phyloP scores from a whole-genome alignment of 1,140 invertebrate species.

The Drosophila mauritiana region DNA sequence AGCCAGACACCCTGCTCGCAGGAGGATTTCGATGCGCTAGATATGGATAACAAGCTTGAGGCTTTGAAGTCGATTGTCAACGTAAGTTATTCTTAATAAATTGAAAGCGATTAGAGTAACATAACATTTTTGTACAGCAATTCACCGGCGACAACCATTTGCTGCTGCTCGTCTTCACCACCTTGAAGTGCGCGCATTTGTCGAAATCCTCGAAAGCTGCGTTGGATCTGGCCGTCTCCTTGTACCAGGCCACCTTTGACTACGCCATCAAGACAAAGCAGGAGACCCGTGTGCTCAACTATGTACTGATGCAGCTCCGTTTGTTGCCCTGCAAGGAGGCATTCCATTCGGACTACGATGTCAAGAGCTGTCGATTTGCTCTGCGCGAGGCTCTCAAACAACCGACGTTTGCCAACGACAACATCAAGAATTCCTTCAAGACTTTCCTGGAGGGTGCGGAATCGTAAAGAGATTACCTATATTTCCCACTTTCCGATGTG shows the following conservation, averaged over 20 bases:
- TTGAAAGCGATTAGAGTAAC: too few relatives aligned
- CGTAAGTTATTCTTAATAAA: slow-evolving; percentile 24
- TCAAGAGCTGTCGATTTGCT: slow-evolving; percentile 87
- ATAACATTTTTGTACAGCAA: slow-evolving; percentile 42
- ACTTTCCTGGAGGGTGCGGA: slow-evolving; percentile 86
- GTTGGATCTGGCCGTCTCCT: slow-evolving; percentile 85
- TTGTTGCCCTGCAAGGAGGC: slow-evolving; percentile 89
- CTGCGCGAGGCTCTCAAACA: slow-evolving; percentile 86
- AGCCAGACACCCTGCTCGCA: slow-evolving; percentile 67
- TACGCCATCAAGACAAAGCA: slow-evolving; percentile 85
- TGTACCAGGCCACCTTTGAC: slow-evolving; percentile 87
- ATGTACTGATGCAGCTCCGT: slow-evolving; percentile 88
- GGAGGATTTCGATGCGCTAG: slow-evolving; percentile 68
- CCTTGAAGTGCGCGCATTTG: slow-evolving; percentile 88
- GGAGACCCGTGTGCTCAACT: slow-evolving; percentile 87
- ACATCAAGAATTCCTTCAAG: slow-evolving; percentile 86
- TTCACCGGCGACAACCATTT: slow-evolving; percentile 83
- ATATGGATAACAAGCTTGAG: slow-evolving; percentile 61
- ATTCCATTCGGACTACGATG: slow-evolving; percentile 86
- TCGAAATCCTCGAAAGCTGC: slow-evolving; percentile 86
- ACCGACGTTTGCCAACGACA: slow-evolving; percentile 86
- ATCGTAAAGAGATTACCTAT: slow-evolving; percentile 36
- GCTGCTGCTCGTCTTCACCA: slow-evolving; percentile 85
- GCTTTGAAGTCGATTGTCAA: slow-evolving; percentile 81
- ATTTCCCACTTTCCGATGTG: slow-evolving; percentile 9